Evolutionary conservation across 1,140 invertebrate genomes (phyloP).

Genomic region (Lucilia cuprina): DNA sequence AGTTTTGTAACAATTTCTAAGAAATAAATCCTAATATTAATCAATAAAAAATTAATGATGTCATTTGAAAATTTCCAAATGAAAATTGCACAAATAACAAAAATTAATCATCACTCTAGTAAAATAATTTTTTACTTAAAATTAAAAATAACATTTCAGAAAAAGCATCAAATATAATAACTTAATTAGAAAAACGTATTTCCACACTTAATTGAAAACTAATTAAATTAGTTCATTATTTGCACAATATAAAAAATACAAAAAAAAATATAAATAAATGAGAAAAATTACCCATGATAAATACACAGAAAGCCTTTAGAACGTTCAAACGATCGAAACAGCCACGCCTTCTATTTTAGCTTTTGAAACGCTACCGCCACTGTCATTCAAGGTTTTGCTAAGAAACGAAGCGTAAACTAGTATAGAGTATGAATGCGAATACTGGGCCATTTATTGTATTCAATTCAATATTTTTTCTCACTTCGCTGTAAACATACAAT

Average conservation of each 20-base stretch:
- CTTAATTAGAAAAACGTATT: slow-evolving; percentile 35
- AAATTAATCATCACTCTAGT: background rate
- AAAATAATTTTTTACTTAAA: no score
- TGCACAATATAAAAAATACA: background rate
- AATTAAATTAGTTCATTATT: slow-evolving; percentile 30
- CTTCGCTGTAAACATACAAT: background rate
- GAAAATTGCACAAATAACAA: background rate
- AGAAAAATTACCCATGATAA: background rate
- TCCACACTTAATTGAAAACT: slow-evolving; percentile 33
- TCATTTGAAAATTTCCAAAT: slow-evolving; percentile 8
- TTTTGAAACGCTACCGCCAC: background rate
- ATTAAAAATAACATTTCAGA: no score
- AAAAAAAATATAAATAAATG: background rate
- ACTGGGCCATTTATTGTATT: background rate
- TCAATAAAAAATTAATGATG: background rate
- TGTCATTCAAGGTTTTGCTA: background rate
- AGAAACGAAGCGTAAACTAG: slow-evolving; percentile 8
- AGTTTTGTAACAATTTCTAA: no score
- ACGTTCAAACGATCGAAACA: background rate
- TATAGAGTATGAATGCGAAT: background rate
- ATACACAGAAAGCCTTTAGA: background rate
- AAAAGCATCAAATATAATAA: background rate
- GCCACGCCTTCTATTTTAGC: slow-evolving; percentile 1
- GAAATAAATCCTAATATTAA: no score
- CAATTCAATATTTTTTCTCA: background rate